Base-by-base conservation (phyloP, 2,888 invertebrate species). In the Mythimna vitellina region DNA sequence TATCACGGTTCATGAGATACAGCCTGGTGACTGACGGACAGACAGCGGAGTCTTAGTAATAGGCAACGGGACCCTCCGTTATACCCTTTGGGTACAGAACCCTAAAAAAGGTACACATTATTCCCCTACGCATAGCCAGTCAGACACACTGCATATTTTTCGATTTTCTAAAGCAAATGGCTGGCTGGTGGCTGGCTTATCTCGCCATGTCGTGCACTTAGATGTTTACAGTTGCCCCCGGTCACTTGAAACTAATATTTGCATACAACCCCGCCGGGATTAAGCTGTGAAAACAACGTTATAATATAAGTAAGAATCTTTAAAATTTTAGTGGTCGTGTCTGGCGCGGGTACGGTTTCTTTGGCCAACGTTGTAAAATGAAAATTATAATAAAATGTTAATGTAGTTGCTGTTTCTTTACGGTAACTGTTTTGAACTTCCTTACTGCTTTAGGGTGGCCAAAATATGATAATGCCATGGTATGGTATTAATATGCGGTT, bases 221-320 rank as follows among this genome's bases (percentile, higher is more conserved):
- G 58, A 79, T 68, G 80, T 75, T 79, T 75, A 79, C 66, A 65
- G 25, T 69, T 65, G 70, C 65, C 83, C 67, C 61, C 61, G 65
- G 80, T 80, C 73, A 78, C 73, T 73, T 61, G 79, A 71, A 78
- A 73, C 38, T 81, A 69, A 81, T 71, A 81, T 81, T 82, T 74
- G 74, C 79, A 67, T 79, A 82, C 51, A 64, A 51, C 61, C 57
- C 74, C 64, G 65, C 38, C 7, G 61, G 73, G 79, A 81, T 82
- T 82, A 81, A 78, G 74, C 69, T 82, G 66, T 74, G 68, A 64
- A 78, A 78, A 72, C 64, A 53, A 32, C 56, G 58, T 71, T 69
- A 68, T 56, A 68, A 64, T 73, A 56, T 74, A 60, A 64, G 38
- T 61, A 49, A 61, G 57, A 68, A 65, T 64, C 65, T 78, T 58